These are phyloP conservation scores for Nyctalus aviator DNA, from an alignment of 2,797 vertebrate genomes.

Conservation along the genomic window DNA sequence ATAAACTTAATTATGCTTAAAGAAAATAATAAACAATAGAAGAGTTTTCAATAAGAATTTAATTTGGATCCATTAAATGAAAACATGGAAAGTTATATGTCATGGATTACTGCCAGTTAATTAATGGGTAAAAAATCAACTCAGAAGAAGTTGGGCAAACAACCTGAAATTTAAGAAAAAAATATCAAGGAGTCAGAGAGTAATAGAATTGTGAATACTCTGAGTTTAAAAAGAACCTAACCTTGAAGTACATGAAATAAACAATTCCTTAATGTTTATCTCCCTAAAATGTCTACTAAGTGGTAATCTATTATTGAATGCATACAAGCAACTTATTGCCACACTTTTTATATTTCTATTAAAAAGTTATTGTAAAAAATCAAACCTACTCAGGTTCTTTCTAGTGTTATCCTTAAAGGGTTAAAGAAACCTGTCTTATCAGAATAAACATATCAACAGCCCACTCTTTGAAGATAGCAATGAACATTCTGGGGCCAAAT, in stretches of 20 bases:
- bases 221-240: background rate
- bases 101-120: slow-evolving; percentile 18
- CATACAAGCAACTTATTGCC: background rate
- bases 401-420: background rate
- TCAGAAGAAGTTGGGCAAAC: background rate
- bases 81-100: background rate
- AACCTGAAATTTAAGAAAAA: slow-evolving; percentile 57
- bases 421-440: background rate
- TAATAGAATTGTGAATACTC: slow-evolving; percentile 30
- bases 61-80: slow-evolving; percentile 45
- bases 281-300: background rate
- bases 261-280: background rate
- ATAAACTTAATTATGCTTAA: slow-evolving; percentile 46
- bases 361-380: slow-evolving; percentile 6
- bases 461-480: background rate
- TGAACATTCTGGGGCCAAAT: background rate
- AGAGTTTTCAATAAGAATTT: slow-evolving; percentile 59
- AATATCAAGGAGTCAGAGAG: background rate
- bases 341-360: background rate
- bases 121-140: slow-evolving; percentile 31
- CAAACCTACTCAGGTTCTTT: background rate
- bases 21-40: slow-evolving; percentile 37
- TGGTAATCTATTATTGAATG: background rate
- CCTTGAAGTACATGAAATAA: background rate
- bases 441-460: background rate